These are phyloP conservation scores for Apamea anceps DNA, from an alignment of 2,888 invertebrate genomes.

Conservation along the genomic window DNA sequence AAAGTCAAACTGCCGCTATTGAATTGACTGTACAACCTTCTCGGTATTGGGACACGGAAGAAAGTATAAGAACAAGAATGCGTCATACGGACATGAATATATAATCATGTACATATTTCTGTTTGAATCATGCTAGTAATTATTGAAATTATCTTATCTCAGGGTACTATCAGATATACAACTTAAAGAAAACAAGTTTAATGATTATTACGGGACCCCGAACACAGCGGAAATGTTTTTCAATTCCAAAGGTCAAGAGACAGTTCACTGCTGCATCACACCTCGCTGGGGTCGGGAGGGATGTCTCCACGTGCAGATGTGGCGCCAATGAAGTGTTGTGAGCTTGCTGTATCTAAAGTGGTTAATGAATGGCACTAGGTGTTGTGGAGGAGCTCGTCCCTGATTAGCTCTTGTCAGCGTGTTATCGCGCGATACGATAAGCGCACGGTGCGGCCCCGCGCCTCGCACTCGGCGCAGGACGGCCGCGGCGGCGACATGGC, in stretches of 20 bases:
- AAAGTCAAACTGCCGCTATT: not conserved
- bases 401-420: conserved; percentile 44
- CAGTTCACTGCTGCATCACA: not conserved
- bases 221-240: not conserved
- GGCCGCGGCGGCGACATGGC: conserved; percentile 71
- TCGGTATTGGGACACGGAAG: not conserved
- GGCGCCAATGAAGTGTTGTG: not conserved
- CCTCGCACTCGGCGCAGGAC: conserved; percentile 30
- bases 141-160: conserved; percentile 40
- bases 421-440: conserved; percentile 67
- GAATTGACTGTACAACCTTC: not conserved
- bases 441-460: conserved; percentile 11
- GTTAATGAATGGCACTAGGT: conserved; percentile 8
- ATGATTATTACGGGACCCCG: conserved; percentile 4
- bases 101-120: conserved; percentile 13
- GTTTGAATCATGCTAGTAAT: conserved; percentile 41
- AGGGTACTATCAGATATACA: conserved; percentile 22
- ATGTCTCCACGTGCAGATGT: not conserved
- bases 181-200: conserved; percentile 30
- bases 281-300: too few relatives aligned
- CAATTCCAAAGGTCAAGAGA: not conserved
- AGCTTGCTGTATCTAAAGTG: conserved; percentile 26
- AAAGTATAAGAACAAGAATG: conserved; percentile 18
- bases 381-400: conserved; percentile 20
- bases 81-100: conserved; percentile 24